These are phyloP conservation scores for Carcina quercana DNA, from an alignment of 2,888 invertebrate genomes.

Conservation along the genomic window DNA sequence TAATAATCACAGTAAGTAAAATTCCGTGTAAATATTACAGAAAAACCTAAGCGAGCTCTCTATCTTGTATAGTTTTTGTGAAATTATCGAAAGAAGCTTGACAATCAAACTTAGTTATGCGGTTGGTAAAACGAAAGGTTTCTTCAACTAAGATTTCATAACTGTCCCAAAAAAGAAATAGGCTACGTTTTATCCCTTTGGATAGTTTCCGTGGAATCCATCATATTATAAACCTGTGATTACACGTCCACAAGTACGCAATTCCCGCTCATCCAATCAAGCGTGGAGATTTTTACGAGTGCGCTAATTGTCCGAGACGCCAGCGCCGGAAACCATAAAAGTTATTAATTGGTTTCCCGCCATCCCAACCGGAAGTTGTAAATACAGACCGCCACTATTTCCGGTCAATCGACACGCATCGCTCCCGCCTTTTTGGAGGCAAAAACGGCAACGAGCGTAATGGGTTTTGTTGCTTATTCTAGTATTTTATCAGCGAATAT, in stretches of 20 bases:
- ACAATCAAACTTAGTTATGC: not conserved
- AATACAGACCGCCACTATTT: conserved; percentile 63
- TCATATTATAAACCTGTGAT: not conserved
- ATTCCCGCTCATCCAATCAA: conserved; percentile 57
- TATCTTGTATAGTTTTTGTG: no score
- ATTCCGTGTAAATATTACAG: no score
- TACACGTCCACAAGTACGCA: no score
- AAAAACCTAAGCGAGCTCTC: no score
- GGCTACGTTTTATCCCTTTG: not conserved
- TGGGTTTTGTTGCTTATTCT: not conserved
- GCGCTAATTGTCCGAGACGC: conserved; percentile 60
- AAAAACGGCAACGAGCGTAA: conserved; percentile 10
- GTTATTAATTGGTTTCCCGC: conserved; percentile 69
- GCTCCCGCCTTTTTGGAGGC: conserved; percentile 37
- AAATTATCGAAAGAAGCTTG: not conserved
- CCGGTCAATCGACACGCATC: conserved; percentile 61
- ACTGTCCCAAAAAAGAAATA: not conserved
- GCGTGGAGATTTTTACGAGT: conserved; percentile 64
- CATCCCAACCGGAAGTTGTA: conserved; percentile 60
- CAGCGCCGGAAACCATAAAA: conserved; percentile 63
- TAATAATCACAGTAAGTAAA: no score
- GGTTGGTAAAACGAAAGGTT: not conserved
- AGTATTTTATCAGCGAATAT: no score
- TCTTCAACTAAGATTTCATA: not conserved
- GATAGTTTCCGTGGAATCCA: not conserved